Percentiles rank a stretch among this genome's conserved stretches.
These are phyloP conservation scores for Lepidochrysops patricia DNA, from an alignment of 2,888 invertebrate genomes.

Conservation along the genomic window DNA sequence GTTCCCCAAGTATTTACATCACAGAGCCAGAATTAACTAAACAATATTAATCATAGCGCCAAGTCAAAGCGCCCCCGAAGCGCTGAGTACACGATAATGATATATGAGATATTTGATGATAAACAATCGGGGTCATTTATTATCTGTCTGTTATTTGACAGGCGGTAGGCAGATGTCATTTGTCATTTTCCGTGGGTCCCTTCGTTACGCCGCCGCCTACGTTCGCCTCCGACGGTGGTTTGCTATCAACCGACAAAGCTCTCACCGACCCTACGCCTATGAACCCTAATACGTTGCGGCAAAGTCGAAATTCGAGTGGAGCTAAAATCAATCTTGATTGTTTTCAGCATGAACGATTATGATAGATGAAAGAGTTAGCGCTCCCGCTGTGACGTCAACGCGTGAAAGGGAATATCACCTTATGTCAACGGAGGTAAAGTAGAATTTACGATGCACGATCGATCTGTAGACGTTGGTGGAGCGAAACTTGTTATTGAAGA, in stretches of 20 bases:
- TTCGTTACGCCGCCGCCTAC: slow-evolving; percentile 66
- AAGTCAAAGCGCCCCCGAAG: slow-evolving; percentile 54
- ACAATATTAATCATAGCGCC: slow-evolving; percentile 69
- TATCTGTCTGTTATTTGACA: slow-evolving; percentile 79
- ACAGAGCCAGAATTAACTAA: slow-evolving; percentile 68
- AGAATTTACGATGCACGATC: slow-evolving; percentile 30
- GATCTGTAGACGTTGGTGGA: slow-evolving; percentile 39
- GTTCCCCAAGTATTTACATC: slow-evolving; percentile 64
- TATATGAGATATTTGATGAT: slow-evolving; percentile 76
- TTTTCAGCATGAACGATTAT: slow-evolving; percentile 75
- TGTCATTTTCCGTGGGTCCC: slow-evolving; percentile 77
- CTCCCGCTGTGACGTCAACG: slow-evolving; percentile 54
- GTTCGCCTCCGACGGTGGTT: slow-evolving; percentile 68
- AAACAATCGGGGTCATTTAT: slow-evolving; percentile 79
- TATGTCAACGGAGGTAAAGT: slow-evolving; percentile 38
- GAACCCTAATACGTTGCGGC: slow-evolving; percentile 29
- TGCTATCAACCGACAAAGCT: slow-evolving; percentile 62
- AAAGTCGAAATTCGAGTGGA: slow-evolving; percentile 36
- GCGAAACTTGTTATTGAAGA: slow-evolving; percentile 69
- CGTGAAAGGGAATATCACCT: slow-evolving; percentile 39
- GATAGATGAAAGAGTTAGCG: slow-evolving; percentile 76
- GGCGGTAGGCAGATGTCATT: slow-evolving; percentile 81
- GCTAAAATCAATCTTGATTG: slow-evolving; percentile 69
- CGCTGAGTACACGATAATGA: slow-evolving; percentile 70
- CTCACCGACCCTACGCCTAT: slow-evolving; percentile 27